Evolutionary conservation across 2,888 invertebrate species (phyloP).

Genomic region (Drosophila emarginata): DNA sequence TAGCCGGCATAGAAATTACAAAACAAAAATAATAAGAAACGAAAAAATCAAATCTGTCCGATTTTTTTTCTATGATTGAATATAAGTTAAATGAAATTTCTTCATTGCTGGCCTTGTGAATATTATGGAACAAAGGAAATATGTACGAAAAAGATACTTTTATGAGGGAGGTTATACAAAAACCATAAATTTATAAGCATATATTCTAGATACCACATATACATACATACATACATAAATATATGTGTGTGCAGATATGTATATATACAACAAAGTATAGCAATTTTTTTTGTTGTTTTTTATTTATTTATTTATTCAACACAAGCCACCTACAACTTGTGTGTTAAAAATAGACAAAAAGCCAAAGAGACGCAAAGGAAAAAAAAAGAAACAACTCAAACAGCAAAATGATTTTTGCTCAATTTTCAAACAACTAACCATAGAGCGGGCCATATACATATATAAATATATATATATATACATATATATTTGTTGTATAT

Average conservation of each 20-base stretch:
- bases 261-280: slow-evolving; percentile 50
- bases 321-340: slow-evolving; percentile 82
- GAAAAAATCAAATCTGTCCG: neutral
- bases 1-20: slow-evolving; percentile 10
- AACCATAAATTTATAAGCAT: slow-evolving; percentile 35
- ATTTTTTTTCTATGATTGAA: neutral
- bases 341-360: slow-evolving; percentile 80
- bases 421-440: slow-evolving; percentile 75
- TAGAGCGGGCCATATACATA: slow-evolving; percentile 45
- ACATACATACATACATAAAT: slow-evolving; percentile 3
- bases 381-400: slow-evolving; percentile 9
- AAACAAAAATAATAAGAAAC: neutral
- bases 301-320: slow-evolving; percentile 60
- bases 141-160: slow-evolving; percentile 15
- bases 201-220: slow-evolving; percentile 18
- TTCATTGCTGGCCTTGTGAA: slow-evolving; percentile 23
- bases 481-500: slow-evolving; percentile 25
- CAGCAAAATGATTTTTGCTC: slow-evolving; percentile 60
- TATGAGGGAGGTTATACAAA: slow-evolving; percentile 22
- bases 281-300: slow-evolving; percentile 42
- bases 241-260: slow-evolving; percentile 19
- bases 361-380: slow-evolving; percentile 36
- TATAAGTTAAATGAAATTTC: neutral
- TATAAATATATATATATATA: slow-evolving; percentile 7
- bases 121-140: slow-evolving; percentile 37